Evolutionary conservation across 2,888 invertebrate species (phyloP).

Genomic region (Aethes cnicana): DNA sequence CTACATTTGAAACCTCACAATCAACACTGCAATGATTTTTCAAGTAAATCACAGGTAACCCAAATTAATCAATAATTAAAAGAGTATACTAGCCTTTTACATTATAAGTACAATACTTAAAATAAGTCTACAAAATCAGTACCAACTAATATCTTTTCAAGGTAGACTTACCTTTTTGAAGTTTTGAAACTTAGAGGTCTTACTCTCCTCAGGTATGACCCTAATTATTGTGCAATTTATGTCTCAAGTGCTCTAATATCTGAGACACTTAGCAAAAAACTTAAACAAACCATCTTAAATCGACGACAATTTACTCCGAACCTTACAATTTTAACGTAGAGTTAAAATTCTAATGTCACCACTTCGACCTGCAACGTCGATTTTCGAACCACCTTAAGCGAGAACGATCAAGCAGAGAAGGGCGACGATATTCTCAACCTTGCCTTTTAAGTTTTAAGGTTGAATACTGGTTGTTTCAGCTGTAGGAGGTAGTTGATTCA

Average conservation of each 20-base stretch:
- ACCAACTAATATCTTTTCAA: too few species aligned
- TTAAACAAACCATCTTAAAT: constrained; percentile 5
- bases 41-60: too few species aligned
- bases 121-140: too few species aligned
- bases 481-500: constrained; percentile 37
- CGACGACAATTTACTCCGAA: background rate
- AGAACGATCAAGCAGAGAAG: background rate
- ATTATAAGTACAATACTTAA: too few species aligned
- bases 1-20: too few species aligned
- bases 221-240: constrained; percentile 25
- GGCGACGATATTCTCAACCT: background rate
- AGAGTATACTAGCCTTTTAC: too few species aligned
- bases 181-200: constrained; percentile 11
- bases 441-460: constrained; percentile 10
- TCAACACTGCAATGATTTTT: too few species aligned
- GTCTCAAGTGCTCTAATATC: constrained; percentile 15
- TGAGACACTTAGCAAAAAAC: constrained; percentile 27
- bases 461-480: constrained; percentile 20
- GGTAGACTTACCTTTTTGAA: too few species aligned
- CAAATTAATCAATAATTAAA: too few species aligned
- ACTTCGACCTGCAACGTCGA: constrained; percentile 13
- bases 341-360: background rate
- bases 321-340: background rate
- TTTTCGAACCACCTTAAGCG: constrained; percentile 9
- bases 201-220: background rate